Percentiles rank a stretch among this genome's conserved stretches.
These are phyloP conservation scores for Physeter macrocephalus DNA, from an alignment of 2,113 vertebrate species.

Conservation along the genomic window DNA sequence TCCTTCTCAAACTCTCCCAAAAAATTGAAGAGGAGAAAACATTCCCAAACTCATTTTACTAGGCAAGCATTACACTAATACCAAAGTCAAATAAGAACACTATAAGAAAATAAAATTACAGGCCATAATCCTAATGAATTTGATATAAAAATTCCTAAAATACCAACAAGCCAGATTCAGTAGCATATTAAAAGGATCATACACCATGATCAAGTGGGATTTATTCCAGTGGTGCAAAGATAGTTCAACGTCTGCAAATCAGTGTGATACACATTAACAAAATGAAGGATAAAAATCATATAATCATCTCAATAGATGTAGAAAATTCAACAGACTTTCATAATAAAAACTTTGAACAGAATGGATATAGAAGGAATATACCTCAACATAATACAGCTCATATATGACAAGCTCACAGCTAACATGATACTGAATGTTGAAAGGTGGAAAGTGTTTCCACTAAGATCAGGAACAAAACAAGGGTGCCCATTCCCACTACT, in stretches of 20 bases:
- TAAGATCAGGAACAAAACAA: neutral
- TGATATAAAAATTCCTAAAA: neutral
- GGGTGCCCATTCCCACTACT: neutral
- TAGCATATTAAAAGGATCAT: neutral
- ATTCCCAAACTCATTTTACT: neutral
- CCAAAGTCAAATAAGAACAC: neutral
- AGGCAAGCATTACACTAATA: neutral
- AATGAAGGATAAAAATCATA: neutral
- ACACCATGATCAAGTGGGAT: neutral
- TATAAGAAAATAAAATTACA: neutral
- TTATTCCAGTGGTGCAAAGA: neutral
- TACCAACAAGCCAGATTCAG: neutral
- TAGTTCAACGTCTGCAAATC: neutral
- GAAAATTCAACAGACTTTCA: neutral
- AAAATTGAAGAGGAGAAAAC: neutral
- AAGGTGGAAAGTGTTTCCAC: neutral
- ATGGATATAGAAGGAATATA: neutral
- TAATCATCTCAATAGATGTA: neutral
- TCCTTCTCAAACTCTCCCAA: neutral
- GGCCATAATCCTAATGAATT: neutral
- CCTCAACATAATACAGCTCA: neutral
- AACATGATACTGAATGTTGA: neutral
- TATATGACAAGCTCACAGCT: neutral
- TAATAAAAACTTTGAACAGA: neutral
- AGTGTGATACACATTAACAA: neutral